A percentile compares a stretch with the other conserved stretches of the same genome.
phyloP scores from a whole-genome alignment of 2,888 invertebrate species.

The Erpobdella octoculata region DNA sequence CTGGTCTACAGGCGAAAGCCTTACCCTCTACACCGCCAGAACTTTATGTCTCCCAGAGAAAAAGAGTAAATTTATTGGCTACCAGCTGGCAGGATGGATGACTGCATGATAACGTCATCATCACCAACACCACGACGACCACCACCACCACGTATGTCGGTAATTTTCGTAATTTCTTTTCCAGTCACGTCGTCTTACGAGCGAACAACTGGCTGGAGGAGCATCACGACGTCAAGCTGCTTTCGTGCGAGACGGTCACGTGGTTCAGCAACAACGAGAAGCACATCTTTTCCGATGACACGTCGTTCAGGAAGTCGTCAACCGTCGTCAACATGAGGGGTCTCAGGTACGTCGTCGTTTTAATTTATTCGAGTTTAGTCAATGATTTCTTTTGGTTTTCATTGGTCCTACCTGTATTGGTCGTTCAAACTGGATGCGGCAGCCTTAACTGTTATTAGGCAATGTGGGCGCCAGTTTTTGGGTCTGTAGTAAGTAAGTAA shows the following conservation, averaged over 20 bases:
- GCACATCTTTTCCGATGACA: slow-evolving; percentile 37
- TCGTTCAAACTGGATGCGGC: neutral
- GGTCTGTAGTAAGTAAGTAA: no score
- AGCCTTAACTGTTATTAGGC: no score
- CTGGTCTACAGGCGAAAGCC: no score
- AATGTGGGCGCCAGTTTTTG: no score
- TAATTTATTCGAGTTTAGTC: no score
- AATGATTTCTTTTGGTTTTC: neutral
- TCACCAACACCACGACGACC: no score
- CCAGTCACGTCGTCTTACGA: slow-evolving; percentile 35
- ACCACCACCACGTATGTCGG: no score
- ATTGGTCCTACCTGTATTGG: neutral
- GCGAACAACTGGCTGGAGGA: slow-evolving; percentile 39
- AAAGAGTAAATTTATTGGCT: no score
- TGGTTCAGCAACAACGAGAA: slow-evolving; percentile 35
- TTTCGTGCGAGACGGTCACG: slow-evolving; percentile 39
- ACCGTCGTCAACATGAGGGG: slow-evolving; percentile 32
- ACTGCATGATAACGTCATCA: no score
- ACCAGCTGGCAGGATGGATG: no score
- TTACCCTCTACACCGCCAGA: no score
- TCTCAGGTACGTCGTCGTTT: slow-evolving; percentile 31
- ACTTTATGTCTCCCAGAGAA: no score
- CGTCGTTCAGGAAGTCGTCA: slow-evolving; percentile 27
- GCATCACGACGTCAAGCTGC: slow-evolving; percentile 31
- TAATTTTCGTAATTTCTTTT: slow-evolving; percentile 8